Conservation (phyloP, 64 coral and sea anemone genomes). For the Anthopleura sola region DNA sequence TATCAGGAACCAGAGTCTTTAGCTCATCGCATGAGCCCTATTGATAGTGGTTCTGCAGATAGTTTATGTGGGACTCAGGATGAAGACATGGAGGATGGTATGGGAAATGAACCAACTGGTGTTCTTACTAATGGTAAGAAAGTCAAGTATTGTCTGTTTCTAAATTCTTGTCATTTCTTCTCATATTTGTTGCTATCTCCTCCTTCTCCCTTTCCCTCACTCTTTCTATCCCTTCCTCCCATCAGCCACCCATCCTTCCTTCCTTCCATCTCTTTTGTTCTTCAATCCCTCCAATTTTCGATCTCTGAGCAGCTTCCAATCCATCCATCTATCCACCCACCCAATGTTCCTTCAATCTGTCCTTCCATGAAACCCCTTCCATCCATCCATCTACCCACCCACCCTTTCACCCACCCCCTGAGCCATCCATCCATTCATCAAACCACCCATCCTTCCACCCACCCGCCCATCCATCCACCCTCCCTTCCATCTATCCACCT, state of each 20-base stretch:
- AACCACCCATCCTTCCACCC: too few species aligned
- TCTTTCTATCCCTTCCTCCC: too few species aligned
- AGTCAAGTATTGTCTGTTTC: background rate
- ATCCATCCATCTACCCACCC: too few species aligned
- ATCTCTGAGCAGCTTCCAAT: background rate
- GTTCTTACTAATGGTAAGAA: background rate
- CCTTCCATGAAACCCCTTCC: too few species aligned
- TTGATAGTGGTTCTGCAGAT: constrained; percentile 12
- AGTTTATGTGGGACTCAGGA: background rate
- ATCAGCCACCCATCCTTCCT: background rate
- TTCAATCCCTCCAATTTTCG: background rate
- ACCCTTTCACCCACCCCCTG: too few species aligned
- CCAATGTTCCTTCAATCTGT: too few species aligned
- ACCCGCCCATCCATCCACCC: too few species aligned
- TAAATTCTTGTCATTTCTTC: background rate
- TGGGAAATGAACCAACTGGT: too few species aligned
- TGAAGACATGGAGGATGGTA: background rate
- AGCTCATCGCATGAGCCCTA: background rate
- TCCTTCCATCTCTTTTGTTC: too few species aligned
- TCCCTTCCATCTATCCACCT: too few species aligned
- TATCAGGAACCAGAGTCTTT: background rate
- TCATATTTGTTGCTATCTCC: too few species aligned
- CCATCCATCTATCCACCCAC: too few species aligned
- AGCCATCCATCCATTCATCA: background rate
- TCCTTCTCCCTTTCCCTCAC: background rate